Evolutionary conservation across 1,140 invertebrate genomes (phyloP), one percentile per base, ranked within the genome.

Genomic region (Drosophila bocqueti): DNA sequence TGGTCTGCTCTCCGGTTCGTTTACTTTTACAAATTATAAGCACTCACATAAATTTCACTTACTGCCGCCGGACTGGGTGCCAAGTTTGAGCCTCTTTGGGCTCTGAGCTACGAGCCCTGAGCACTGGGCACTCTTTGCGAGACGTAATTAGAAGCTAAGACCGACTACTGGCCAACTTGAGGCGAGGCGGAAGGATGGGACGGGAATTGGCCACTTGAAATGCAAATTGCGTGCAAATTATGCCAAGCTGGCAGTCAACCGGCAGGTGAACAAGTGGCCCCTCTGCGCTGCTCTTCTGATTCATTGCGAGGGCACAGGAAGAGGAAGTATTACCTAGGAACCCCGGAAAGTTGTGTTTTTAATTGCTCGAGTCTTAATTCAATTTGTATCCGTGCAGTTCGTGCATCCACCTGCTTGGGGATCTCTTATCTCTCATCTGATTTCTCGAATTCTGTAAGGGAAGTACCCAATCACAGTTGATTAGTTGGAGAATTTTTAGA

Each of bases 211-310:
- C 84, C 85, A 89, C 85, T 89, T 90, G 81, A 89, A 84, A 89
- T 89, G 84, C 85, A 89, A 89, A 89, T 89, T 90, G 84, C 85
- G 84, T 89, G 84, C 84, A 89, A 89, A 89, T 89, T 89, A 89
- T 89, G 84, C 84, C 81, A 84, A 84, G 66, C 84, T 84, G 81
- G 78, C 85, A 90, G 74, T 64, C 50, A 66, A 66, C 61, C 61
- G 59, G 50, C 78, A 90, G 84, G 85, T 81, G 80, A 76, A 73
- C 83, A 76, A 76, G 79, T 76, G 45, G 15, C 21, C 36, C 34
- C 46, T 76, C 57, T 65, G 65, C 64, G 61, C 64, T 73, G 79
- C 77, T 67, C 58, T 74, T 57, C 73, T 65, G 38, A 69, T 68
- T 61, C 59, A 63, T 58, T 79, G 47, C 31, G 64, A 47, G 58